Evolutionary conservation across 2,797 vertebrate genomes (phyloP).

Genomic region (Epinephelus awoara): DNA sequence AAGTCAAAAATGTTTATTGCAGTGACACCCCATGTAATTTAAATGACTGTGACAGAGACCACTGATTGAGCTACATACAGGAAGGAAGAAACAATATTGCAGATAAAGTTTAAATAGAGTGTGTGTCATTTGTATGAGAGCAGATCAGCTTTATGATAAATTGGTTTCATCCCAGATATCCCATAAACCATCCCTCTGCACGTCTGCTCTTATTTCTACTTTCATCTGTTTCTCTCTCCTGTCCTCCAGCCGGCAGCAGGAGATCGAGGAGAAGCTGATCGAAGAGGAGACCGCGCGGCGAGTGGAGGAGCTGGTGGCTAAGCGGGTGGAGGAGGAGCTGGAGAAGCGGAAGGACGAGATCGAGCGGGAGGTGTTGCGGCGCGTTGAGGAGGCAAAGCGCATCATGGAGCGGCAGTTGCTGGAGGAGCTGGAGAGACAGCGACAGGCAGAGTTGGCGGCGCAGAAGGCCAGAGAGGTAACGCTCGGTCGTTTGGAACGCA

Average conservation of each 20-base stretch:
- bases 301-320: slow-evolving; percentile 98
- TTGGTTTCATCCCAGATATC: not conserved
- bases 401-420: slow-evolving; percentile 99
- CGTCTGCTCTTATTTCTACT: not conserved
- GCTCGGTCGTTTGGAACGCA: slow-evolving; percentile 99
- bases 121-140: not conserved
- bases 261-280: slow-evolving; percentile 99
- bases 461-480: slow-evolving; percentile 99
- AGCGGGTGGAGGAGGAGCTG: slow-evolving; percentile 97
- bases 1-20: not conserved
- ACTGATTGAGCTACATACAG: no score
- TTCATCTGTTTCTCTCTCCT: not conserved
- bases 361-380: slow-evolving; percentile 96
- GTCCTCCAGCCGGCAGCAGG: slow-evolving; percentile 92
- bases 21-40: not conserved
- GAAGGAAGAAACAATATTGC: not conserved
- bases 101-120: not conserved
- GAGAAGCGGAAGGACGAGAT: slow-evolving; percentile 99
- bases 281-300: slow-evolving; percentile 99
- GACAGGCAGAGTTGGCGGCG: slow-evolving; percentile 97
- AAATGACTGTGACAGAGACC: no score
- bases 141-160: not conserved
- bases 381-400: slow-evolving; percentile 98
- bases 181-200: not conserved
- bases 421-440: slow-evolving; percentile 99